Percentiles rank a stretch among this genome's conserved stretches.
Conservation (phyloP, 2,797 vertebrate species). For the Amblyopsis hoosieri region DNA sequence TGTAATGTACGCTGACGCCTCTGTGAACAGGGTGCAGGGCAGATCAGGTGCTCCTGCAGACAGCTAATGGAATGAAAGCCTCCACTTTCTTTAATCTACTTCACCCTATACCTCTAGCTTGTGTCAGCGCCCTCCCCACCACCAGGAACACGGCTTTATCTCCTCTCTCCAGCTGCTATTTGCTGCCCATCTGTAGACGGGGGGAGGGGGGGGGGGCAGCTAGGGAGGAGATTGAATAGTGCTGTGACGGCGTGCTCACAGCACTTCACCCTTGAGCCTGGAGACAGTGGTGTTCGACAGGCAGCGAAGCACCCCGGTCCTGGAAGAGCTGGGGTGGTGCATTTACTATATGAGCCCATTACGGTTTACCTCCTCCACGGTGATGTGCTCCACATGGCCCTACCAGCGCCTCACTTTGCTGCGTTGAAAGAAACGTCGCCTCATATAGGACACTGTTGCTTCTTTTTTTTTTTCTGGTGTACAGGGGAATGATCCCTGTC, state of each 20-base stretch:
- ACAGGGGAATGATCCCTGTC: conserved; percentile 3
- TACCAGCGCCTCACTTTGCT: conserved; percentile 26
- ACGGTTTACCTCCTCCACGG: conserved; percentile 54
- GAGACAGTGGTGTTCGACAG: conserved; percentile 29
- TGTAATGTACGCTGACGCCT: no score
- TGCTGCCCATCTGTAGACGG: conserved; percentile 75
- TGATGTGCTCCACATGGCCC: conserved; percentile 29
- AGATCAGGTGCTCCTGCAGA: conserved; percentile 29
- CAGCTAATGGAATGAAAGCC: conserved; percentile 58
- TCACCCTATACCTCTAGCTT: conserved; percentile 60
- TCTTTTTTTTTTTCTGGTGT: background rate
- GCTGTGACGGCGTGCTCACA: conserved; percentile 57
- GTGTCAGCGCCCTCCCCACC: conserved; percentile 73
- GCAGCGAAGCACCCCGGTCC: conserved; percentile 12
- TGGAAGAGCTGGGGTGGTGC: conserved; percentile 25
- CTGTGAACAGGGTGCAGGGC: conserved; percentile 31
- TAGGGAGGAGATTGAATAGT: conserved; percentile 50
- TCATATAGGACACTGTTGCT: background rate
- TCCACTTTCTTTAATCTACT: conserved; percentile 77
- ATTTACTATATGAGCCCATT: conserved; percentile 59
- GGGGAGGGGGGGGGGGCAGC: conserved; percentile 50
- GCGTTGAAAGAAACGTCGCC: background rate
- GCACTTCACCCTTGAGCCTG: conserved; percentile 31
- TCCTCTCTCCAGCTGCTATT: conserved; percentile 82
- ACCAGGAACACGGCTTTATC: conserved; percentile 81